These are phyloP conservation scores for Melieria crassipennis DNA, from an alignment of 2,888 invertebrate genomes.

Conservation along the genomic window DNA sequence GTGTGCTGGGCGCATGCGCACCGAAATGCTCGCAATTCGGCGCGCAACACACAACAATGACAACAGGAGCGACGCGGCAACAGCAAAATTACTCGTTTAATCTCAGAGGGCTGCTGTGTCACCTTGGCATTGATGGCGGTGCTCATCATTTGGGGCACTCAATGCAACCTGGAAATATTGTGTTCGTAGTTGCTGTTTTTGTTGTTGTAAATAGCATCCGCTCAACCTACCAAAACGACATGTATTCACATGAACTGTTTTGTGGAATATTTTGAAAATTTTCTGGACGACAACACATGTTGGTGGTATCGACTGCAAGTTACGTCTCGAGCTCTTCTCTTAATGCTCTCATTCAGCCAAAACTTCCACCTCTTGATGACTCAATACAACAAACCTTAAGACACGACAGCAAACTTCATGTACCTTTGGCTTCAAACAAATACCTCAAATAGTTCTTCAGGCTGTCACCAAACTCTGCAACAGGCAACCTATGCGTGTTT, in stretches of 20 bases:
- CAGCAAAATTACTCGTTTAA: neutral
- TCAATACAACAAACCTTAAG: no score
- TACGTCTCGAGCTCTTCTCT: no score
- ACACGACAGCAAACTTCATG: no score
- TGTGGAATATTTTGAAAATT: neutral
- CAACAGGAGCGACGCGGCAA: no score
- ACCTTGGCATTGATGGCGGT: neutral
- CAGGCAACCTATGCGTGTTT: no score
- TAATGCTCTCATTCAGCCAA: no score
- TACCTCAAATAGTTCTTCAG: no score
- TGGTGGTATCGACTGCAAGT: neutral
- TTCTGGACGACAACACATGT: slow-evolving; percentile 3
- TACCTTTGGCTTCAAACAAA: no score
- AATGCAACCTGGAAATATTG: neutral
- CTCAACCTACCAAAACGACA: no score
- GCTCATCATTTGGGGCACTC: slow-evolving; percentile 24
- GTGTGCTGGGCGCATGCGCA: neutral
- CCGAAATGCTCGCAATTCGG: neutral
- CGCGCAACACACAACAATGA: neutral
- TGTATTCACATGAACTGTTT: neutral
- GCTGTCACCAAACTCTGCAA: no score
- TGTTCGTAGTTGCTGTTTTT: slow-evolving; percentile 6
- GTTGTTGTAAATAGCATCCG: slow-evolving; percentile 3
- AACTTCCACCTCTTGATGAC: no score
- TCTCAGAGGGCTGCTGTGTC: neutral